These are phyloP conservation scores for Lophius americanus DNA, from an alignment of 2,797 vertebrate genomes.

Conservation along the genomic window DNA sequence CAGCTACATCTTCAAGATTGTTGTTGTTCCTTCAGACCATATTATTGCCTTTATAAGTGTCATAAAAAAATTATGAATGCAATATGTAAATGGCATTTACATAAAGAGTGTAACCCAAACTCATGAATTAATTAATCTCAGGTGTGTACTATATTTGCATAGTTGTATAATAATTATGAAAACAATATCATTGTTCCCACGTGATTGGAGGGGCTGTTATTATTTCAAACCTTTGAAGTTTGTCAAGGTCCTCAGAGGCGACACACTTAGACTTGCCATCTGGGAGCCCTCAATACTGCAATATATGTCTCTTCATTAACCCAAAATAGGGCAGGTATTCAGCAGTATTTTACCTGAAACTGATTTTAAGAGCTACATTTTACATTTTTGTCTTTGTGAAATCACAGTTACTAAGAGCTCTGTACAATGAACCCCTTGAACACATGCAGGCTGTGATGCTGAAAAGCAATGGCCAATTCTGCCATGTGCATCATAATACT, in stretches of 20 bases:
- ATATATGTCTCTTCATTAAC: slow-evolving; percentile 4
- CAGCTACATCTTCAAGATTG: no score
- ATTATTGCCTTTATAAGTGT: no score
- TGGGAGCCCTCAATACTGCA: slow-evolving; percentile 1
- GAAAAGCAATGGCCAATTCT: background rate
- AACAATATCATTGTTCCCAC: background rate
- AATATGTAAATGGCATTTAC: no score
- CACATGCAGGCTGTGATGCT: slow-evolving; percentile 11
- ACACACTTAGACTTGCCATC: background rate
- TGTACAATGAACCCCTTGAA: slow-evolving; percentile 42
- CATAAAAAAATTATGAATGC: background rate
- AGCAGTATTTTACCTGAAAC: slow-evolving; percentile 15
- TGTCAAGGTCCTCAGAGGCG: background rate
- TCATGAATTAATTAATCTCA: background rate
- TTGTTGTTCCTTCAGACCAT: no score
- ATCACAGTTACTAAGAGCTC: slow-evolving; percentile 12
- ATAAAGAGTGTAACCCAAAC: background rate
- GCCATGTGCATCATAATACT: slow-evolving; percentile 1
- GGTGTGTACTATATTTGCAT: background rate
- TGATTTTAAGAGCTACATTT: slow-evolving; percentile 53
- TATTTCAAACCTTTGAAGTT: background rate
- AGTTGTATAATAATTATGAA: background rate
- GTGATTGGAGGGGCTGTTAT: background rate
- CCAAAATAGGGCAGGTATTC: background rate
- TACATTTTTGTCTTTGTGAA: slow-evolving; percentile 35